Evolutionary conservation across 1,140 invertebrate species (phyloP).

Genomic region (Ceratina australensis): DNA sequence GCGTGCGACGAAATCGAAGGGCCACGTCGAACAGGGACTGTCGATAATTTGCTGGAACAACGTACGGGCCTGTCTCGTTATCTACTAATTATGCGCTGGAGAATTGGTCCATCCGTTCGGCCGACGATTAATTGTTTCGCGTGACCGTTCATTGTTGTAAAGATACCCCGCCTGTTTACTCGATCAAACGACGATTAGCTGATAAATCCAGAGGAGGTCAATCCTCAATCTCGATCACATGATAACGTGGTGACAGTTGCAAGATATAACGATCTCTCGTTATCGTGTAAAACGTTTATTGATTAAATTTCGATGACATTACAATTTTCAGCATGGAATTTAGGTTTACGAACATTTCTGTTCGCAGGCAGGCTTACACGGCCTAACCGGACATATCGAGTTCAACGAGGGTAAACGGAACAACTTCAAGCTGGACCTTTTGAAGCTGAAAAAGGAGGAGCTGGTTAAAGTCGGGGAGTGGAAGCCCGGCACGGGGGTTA

Average conservation of each 20-base stretch:
- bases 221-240: too few relatives aligned
- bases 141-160: background rate
- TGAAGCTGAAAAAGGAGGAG: slow-evolving; percentile 89
- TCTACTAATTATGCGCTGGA: slow-evolving; percentile 12
- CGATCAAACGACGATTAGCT: background rate
- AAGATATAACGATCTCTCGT: too few relatives aligned
- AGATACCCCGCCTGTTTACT: background rate
- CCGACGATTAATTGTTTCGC: slow-evolving; percentile 17
- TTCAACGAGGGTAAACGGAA: slow-evolving; percentile 91
- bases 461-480: slow-evolving; percentile 90
- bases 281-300: too few relatives aligned
- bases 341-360: slow-evolving; percentile 52
- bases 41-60: slow-evolving; percentile 31
- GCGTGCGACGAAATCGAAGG: background rate
- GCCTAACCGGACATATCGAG: slow-evolving; percentile 92
- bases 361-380: slow-evolving; percentile 87
- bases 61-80: slow-evolving; percentile 12
- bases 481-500: slow-evolving; percentile 86
- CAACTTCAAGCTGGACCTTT: slow-evolving; percentile 91
- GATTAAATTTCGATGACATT: too few relatives aligned
- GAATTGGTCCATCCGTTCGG: background rate
- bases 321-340: slow-evolving; percentile 24
- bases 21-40: slow-evolving; percentile 19
- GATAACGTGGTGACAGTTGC: too few relatives aligned
- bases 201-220: background rate